Evolutionary conservation across 1,140 invertebrate genomes (phyloP).

Genomic region (Homarus americanus): DNA sequence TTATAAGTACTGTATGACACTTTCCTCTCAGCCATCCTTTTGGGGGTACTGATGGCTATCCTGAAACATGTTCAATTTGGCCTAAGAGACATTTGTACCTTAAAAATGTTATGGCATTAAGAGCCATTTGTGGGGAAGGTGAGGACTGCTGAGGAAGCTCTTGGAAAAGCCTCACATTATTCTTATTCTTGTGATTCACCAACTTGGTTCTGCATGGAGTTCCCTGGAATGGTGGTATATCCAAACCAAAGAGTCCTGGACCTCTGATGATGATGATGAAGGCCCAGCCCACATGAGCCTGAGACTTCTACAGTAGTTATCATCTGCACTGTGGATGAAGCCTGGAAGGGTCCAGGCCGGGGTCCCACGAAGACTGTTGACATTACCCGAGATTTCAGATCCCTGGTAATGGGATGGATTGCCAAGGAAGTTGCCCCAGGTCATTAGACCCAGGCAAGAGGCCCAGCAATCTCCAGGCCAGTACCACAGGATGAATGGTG

Average conservation of each 20-base stretch:
- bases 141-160: slow-evolving; percentile 28
- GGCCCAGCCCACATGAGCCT: neutral
- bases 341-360: slow-evolving; percentile 2
- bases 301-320: neutral
- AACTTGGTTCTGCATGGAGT: slow-evolving; percentile 1
- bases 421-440: slow-evolving; percentile 4
- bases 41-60: slow-evolving; percentile 21
- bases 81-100: slow-evolving; percentile 50
- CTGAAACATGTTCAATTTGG: slow-evolving; percentile 31
- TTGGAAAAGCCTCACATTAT: slow-evolving; percentile 46
- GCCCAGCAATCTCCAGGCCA: slow-evolving; percentile 23
- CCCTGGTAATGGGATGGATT: slow-evolving; percentile 1
- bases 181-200: slow-evolving; percentile 19
- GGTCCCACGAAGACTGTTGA: neutral
- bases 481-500: neutral
- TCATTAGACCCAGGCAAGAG: slow-evolving; percentile 20
- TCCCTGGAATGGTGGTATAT: neutral
- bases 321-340: neutral
- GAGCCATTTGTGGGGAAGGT: slow-evolving; percentile 38
- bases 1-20: no score
- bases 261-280: neutral
- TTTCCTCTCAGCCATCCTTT: neutral
- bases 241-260: neutral
- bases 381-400: neutral
- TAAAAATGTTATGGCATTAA: slow-evolving; percentile 40